These are phyloP conservation scores for Brachionus koreanus DNA, from an alignment of 1,140 invertebrate species.

Conservation along the genomic window DNA sequence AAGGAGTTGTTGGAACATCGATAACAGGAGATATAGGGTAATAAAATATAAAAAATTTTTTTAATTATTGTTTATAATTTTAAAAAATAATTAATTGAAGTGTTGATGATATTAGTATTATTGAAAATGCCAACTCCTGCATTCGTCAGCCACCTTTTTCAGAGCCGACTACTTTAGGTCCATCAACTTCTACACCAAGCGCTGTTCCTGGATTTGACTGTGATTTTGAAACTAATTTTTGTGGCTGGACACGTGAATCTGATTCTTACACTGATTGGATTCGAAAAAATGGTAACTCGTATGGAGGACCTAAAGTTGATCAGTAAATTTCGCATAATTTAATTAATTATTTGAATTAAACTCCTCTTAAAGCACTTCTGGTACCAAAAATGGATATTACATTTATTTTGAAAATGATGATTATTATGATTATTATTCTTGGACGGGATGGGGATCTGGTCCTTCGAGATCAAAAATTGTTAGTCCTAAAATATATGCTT, in stretches of 20 bases:
- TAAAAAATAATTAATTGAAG: too few relatives aligned
- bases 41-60: neutral
- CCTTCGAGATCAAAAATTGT: neutral
- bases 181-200: neutral
- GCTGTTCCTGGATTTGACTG: constrained; percentile 46
- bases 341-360: neutral
- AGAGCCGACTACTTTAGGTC: neutral
- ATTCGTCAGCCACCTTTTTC: neutral
- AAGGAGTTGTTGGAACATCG: neutral
- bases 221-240: constrained; percentile 51
- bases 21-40: constrained; percentile 16
- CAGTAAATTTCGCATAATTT: neutral
- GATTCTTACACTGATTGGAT: neutral
- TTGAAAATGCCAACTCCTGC: neutral
- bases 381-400: neutral
- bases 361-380: neutral
- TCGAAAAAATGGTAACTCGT: neutral
- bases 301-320: neutral
- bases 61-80: too few relatives aligned
- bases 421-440: neutral
- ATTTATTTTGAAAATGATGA: constrained; percentile 3
- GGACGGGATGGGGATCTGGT: neutral
- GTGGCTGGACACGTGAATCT: constrained; percentile 49
- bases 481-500: neutral
- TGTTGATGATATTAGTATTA: neutral